phyloP scores from a whole-genome alignment of 2,888 invertebrate genomes.

The Metellina segmentata region DNA sequence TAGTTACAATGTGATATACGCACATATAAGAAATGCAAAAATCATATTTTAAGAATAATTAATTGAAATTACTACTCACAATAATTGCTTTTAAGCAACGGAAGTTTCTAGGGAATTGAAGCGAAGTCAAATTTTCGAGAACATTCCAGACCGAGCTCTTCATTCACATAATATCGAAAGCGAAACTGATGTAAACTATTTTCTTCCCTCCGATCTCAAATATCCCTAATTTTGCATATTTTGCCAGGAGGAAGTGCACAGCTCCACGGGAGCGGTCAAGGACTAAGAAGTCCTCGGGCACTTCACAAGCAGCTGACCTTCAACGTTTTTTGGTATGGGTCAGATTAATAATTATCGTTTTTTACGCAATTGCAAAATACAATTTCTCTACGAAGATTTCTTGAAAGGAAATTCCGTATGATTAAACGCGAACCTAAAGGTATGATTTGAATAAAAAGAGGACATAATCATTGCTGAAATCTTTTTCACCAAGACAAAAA shows the following conservation, averaged over 20 bases:
- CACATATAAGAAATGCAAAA: no score
- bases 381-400: not conserved
- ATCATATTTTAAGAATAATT: no score
- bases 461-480: not conserved
- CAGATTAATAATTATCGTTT: slow-evolving; percentile 49
- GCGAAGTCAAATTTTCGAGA: not conserved
- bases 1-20: no score
- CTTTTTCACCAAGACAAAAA: not conserved
- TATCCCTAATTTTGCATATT: slow-evolving; percentile 42
- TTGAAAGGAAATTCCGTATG: not conserved
- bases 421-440: not conserved
- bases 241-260: slow-evolving; percentile 56
- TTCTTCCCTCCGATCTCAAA: slow-evolving; percentile 21
- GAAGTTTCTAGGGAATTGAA: not conserved
- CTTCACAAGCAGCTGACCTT: slow-evolving; percentile 48
- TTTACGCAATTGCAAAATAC: slow-evolving; percentile 56
- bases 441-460: not conserved
- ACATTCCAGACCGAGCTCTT: not conserved
- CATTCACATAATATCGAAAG: slow-evolving; percentile 36
- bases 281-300: slow-evolving; percentile 44
- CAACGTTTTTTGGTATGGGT: slow-evolving; percentile 38
- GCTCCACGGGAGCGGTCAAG: slow-evolving; percentile 41
- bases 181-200: slow-evolving; percentile 49
- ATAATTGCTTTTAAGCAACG: no score
- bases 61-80: not conserved